These are phyloP conservation scores for Enteromius unitaeniatus DNA, from an alignment of 2,797 vertebrate species.

Conservation along the genomic window DNA sequence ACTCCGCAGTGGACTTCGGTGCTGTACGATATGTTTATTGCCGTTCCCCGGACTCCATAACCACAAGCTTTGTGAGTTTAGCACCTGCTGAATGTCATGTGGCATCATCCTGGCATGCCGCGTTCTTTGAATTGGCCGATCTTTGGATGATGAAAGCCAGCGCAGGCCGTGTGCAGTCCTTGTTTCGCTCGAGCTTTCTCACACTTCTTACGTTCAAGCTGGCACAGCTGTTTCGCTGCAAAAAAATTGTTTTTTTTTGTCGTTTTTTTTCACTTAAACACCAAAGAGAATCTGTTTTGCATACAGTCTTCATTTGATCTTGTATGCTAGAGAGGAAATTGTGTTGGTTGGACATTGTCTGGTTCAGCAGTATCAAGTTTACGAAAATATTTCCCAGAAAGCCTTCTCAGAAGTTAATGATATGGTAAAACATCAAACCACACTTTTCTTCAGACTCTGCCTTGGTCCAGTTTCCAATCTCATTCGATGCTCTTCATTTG, in stretches of 20 bases:
- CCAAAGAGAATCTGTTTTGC: constrained; percentile 52
- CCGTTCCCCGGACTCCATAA: background rate
- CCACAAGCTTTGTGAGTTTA: constrained; percentile 50
- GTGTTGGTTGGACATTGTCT: constrained; percentile 56
- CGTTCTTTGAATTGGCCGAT: constrained; percentile 46
- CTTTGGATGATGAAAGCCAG: constrained; percentile 39
- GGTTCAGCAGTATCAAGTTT: constrained; percentile 62
- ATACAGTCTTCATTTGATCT: constrained; percentile 48
- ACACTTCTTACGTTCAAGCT: constrained; percentile 28
- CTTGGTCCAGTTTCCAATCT: constrained; percentile 51
- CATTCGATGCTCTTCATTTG: constrained; percentile 31
- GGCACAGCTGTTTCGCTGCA: constrained; percentile 33
- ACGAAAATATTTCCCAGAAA: constrained; percentile 62
- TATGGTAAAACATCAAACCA: constrained; percentile 59
- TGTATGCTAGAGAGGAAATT: constrained; percentile 38
- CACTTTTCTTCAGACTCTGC: constrained; percentile 34
- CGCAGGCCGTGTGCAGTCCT: constrained; percentile 12
- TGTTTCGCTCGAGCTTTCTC: constrained; percentile 34
- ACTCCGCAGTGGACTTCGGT: constrained; percentile 29
- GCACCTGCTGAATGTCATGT: constrained; percentile 54
- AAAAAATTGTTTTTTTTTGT: background rate
- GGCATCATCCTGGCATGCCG: constrained; percentile 42
- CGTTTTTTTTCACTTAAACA: constrained; percentile 33
- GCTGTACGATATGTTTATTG: constrained; percentile 43
- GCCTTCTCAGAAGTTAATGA: constrained; percentile 59